Evolutionary conservation across 1,140 invertebrate species (phyloP), one percentile per base, ranked within the genome.

Genomic region (Heliconius congener): DNA sequence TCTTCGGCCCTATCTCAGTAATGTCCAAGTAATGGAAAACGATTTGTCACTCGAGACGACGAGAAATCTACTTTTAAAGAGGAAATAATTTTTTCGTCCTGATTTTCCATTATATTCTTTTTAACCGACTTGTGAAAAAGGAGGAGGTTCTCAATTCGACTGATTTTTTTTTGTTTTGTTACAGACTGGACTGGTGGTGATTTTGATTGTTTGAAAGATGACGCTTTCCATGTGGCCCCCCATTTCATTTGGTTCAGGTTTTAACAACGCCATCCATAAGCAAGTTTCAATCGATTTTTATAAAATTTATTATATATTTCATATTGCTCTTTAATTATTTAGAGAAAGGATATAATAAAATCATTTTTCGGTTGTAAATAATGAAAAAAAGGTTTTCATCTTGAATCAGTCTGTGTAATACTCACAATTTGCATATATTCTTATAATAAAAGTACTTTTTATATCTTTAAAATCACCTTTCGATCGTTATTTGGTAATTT

Each of bases 21-120:
- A 75, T 23, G 74, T 37, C 55, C 6, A 66, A 57, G 52, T 57
- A 57, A 75, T 75, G 55, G 52, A 75, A 71, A 71, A 57, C 74
- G 74, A 37, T 75, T 75, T 57, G 9, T 57, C 30, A 75, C 52
- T 60, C 52, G 50, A 60, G 30, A 60, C 71, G 71, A n/a, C 30
- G 16, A 34, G 71, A 39, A 34, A 71, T 34, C 37, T 37, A 16
- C 34, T 71, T 71, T 71, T 39, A 71, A 71, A 39, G 9, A 18
- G 71, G 71, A 71, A 66, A 66, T 66, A 66, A 27, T 66, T 66
- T 66, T 66, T 30, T 66, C 9, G 60, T 27, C 60, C 19, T 11
- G 8, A 57, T 57, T 57, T 23, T 57, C 19, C 8, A 57, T 57
- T 57, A 23, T 57, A 23, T 57, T n/a, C 50, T 52, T 52, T 19